Evolutionary conservation across 2,113 vertebrate species (phyloP), one percentile per base, ranked within the genome.

Genomic region (Pachycephala philippinensis): DNA sequence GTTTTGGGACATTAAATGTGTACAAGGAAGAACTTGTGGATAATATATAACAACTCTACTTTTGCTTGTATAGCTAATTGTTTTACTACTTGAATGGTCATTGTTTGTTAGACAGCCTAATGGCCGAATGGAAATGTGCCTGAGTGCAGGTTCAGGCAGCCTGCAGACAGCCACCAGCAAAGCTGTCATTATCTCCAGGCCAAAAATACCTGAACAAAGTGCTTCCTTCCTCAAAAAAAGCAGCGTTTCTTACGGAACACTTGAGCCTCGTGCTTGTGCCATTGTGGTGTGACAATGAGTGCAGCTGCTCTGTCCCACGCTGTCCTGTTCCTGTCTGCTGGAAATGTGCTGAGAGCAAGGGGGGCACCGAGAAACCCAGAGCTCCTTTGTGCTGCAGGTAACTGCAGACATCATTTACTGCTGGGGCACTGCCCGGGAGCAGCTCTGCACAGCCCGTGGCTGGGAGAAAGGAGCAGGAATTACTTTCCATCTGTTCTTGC

Each of bases 301-400:
- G 69, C 33, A 3, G 27, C 77, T 39, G 2, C 54, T 22, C 24
- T 45, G 64, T 91, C 44, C 71, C 72, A 1, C 5, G 0, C 9
- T 4, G 10, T n/a, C n/a, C n/a, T n/a, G n/a, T n/a, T 37, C 56
- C 59, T 42, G 31, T 13, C 61, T 56, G 10, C 64, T 40, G 42
- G 15, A 15, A 13, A 22, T 11, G 42, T 18, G 6, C 64, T 7
- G 5, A 3, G 72, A 7, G 50, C 4, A 9, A 63, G 42, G 14
- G 4, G 14, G 39, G 7, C 7, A 0, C 31, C 7, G 87, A 74
- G 16, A 57, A 3, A 24, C 2, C 1, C 22, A 12, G 4, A 1
- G 39, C 5, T 35, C 1, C 6, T 4, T 10, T 27, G 44, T 49
- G 76, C 86, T 68, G 19, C 11, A 60, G 91, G n/a, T 39, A 6